Percentiles rank a stretch among this genome's conserved stretches.
Evolutionary conservation across 2,888 invertebrate species (phyloP).

Genomic region (Alsophila aescularia): DNA sequence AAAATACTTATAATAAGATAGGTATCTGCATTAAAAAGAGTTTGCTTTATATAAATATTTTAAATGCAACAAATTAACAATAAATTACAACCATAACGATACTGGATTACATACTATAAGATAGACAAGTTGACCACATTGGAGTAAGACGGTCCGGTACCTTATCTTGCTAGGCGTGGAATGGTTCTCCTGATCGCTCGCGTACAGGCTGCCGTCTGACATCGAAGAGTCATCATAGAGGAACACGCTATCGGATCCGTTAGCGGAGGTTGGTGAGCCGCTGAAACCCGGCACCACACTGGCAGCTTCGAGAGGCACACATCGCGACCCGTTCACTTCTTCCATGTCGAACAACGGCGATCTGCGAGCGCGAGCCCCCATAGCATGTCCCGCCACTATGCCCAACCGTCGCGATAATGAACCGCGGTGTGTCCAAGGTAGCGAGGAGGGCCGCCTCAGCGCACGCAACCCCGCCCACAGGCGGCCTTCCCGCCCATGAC

Average conservation of each 20-base stretch:
- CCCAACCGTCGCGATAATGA: background rate
- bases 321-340: slow-evolving; percentile 47
- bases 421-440: slow-evolving; percentile 8
- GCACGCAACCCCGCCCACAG: slow-evolving; percentile 30
- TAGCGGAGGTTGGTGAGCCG: slow-evolving; percentile 75
- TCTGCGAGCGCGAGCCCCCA: slow-evolving; percentile 12
- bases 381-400: slow-evolving; percentile 10
- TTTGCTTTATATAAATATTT: too few relatives aligned
- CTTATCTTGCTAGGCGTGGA: slow-evolving; percentile 85
- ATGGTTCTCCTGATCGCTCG: slow-evolving; percentile 93
- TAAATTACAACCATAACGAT: too few relatives aligned
- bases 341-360: slow-evolving; percentile 58
- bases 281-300: slow-evolving; percentile 32
- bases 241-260: slow-evolving; percentile 87
- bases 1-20: too few relatives aligned
- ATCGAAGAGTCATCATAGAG: slow-evolving; percentile 86
- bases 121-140: background rate
- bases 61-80: too few relatives aligned
- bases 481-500: slow-evolving; percentile 25
- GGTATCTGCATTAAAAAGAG: too few relatives aligned
- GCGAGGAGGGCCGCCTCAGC: slow-evolving; percentile 13
- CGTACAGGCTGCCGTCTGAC: slow-evolving; percentile 88
- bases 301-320: slow-evolving; percentile 45
- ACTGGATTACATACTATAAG: too few relatives aligned
- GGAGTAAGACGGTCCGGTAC: slow-evolving; percentile 59